Percentiles rank a stretch among this genome's conserved stretches.
Conservation (phyloP, 92 coral and sea anemone genomes). For the Zoanthus solanderi region DNA sequence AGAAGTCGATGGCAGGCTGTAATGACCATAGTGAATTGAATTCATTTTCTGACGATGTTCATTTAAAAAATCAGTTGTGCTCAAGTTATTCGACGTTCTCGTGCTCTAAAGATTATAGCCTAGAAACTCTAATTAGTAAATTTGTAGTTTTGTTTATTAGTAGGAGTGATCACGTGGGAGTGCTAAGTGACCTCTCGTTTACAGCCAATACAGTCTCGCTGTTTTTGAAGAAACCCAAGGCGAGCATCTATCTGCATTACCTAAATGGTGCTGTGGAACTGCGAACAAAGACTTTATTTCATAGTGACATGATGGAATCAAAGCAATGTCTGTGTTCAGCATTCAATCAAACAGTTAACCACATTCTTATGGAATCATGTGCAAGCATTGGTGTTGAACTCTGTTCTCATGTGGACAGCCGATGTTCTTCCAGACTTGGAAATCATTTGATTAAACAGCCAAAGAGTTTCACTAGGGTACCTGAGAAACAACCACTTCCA, state of each 20-base stretch:
- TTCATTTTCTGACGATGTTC: too few species aligned
- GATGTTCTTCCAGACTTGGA: neutral
- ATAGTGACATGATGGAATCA: neutral
- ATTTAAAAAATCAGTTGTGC: neutral
- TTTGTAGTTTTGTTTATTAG: neutral
- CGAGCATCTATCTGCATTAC: slow-evolving; percentile 9
- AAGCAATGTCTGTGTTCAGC: neutral
- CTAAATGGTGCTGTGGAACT: slow-evolving; percentile 5
- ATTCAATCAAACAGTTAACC: neutral
- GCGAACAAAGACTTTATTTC: neutral
- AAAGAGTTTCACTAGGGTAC: neutral
- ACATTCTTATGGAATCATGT: neutral
- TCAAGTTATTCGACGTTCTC: neutral
- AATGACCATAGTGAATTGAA: too few species aligned
- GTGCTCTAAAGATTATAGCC: neutral
- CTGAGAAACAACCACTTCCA: neutral
- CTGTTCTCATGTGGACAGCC: neutral
- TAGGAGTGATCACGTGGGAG: neutral
- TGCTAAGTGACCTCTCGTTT: neutral
- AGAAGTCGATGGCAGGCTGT: neutral
- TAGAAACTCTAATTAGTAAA: neutral
- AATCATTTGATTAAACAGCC: neutral
- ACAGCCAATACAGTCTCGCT: neutral
- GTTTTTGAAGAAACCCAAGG: neutral
- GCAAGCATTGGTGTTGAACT: neutral